Conservation (phyloP, 2,888 invertebrate species). For the Dicroscelio sp. region DNA sequence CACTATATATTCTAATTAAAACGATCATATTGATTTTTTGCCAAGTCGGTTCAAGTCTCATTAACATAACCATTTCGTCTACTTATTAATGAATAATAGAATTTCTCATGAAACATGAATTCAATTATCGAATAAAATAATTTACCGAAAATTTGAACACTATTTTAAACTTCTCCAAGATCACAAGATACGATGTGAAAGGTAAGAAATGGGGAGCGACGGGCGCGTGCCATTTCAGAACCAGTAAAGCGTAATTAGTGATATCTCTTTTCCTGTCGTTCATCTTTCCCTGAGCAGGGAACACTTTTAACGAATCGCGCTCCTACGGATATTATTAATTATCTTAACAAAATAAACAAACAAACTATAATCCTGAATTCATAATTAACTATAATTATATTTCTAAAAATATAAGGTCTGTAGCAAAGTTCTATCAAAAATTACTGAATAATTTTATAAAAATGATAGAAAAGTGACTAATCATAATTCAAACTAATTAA, state of each 20-base stretch:
- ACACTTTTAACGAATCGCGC: conserved; percentile 30
- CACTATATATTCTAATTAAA: too few species aligned
- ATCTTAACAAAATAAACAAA: background rate
- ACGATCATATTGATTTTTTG: too few species aligned
- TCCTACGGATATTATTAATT: conserved; percentile 5
- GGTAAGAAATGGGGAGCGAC: conserved; percentile 82
- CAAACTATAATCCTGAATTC: background rate
- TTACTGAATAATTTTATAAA: too few species aligned
- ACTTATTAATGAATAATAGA: too few species aligned
- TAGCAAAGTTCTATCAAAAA: too few species aligned
- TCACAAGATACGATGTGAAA: conserved; percentile 74
- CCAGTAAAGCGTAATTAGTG: conserved; percentile 84
- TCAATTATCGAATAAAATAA: background rate
- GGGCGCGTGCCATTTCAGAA: conserved; percentile 84
- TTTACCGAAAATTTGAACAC: conserved; percentile 7
- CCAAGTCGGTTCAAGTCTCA: too few species aligned
- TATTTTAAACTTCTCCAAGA: conserved; percentile 74
- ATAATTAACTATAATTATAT: too few species aligned
- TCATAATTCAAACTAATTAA: too few species aligned
- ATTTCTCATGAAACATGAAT: too few species aligned
- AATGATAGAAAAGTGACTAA: too few species aligned
- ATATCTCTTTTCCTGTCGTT: conserved; percentile 86
- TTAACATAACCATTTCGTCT: too few species aligned
- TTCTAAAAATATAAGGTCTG: too few species aligned
- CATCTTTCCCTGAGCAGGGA: conserved; percentile 67